phyloP scores from a whole-genome alignment of 2,888 invertebrate species.

The Eumerus sabulonum region DNA sequence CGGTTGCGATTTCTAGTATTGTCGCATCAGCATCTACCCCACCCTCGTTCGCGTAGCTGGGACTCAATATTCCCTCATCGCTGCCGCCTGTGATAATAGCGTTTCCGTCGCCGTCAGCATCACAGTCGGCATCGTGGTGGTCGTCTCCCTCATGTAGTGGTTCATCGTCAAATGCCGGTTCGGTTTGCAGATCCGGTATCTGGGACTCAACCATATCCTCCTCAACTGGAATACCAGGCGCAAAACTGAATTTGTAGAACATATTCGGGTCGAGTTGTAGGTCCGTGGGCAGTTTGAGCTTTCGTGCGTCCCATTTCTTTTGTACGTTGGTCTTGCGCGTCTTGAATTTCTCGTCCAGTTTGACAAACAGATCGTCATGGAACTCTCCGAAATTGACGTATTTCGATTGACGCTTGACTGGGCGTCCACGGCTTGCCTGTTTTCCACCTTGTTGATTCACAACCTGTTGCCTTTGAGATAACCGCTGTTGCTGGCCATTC shows the following conservation, averaged over 20 bases:
- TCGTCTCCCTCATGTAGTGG: constrained; percentile 74
- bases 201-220: constrained; percentile 55
- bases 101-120: constrained; percentile 73
- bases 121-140: constrained; percentile 81
- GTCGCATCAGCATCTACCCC: constrained; percentile 69
- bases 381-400: constrained; percentile 73
- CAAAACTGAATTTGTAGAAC: constrained; percentile 73
- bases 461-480: constrained; percentile 41
- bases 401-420: constrained; percentile 71
- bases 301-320: constrained; percentile 78
- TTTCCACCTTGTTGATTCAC: constrained; percentile 26
- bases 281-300: constrained; percentile 76
- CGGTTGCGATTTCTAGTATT: constrained; percentile 79
- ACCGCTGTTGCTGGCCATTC: constrained; percentile 38
- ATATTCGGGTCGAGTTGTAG: constrained; percentile 73
- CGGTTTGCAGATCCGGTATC: constrained; percentile 48
- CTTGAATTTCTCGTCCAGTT: constrained; percentile 73
- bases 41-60: constrained; percentile 36
- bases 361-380: constrained; percentile 74
- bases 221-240: constrained; percentile 73
- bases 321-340: constrained; percentile 75
- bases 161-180: constrained; percentile 44
- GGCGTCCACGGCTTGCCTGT: constrained; percentile 19
- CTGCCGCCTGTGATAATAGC: neutral
- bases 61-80: neutral